phyloP scores from a whole-genome alignment of 1,140 invertebrate genomes.

The Chironomus tepperi region DNA sequence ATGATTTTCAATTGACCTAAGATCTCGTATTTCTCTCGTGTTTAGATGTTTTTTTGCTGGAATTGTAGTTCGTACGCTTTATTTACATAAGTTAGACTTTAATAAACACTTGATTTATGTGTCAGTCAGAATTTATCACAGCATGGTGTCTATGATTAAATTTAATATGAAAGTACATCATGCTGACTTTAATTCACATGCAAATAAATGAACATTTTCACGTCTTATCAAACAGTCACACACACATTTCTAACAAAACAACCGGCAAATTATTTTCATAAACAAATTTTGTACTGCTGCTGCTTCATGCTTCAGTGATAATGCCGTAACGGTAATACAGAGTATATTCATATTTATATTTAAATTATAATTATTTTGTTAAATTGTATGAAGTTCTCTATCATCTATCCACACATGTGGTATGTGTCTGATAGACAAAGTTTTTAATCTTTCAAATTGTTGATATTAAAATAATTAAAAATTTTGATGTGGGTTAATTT shows the following conservation, averaged over 20 bases:
- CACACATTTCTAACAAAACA: not conserved
- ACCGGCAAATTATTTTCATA: not conserved
- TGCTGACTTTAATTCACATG: not conserved
- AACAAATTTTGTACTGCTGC: too few species aligned
- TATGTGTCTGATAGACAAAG: not conserved
- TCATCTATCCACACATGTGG: too few species aligned
- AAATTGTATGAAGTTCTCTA: too few species aligned
- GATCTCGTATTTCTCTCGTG: not conserved
- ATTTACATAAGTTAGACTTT: not conserved
- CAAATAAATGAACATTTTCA: not conserved
- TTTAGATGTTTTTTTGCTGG: not conserved
- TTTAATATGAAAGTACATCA: slow-evolving; percentile 14
- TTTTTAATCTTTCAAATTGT: not conserved
- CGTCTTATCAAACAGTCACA: not conserved
- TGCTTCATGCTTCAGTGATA: not conserved
- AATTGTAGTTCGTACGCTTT: not conserved
- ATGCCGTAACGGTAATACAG: not conserved
- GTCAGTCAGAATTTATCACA: not conserved
- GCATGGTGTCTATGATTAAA: not conserved
- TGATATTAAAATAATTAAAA: not conserved
- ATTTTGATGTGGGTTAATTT: slow-evolving; percentile 1
- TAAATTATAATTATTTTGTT: not conserved
- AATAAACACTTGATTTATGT: not conserved
- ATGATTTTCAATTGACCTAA: slow-evolving; percentile 8
- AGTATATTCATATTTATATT: not conserved